phyloP scores from a whole-genome alignment of 2,113 vertebrate species.

The Protobothrops flavoviridis region DNA sequence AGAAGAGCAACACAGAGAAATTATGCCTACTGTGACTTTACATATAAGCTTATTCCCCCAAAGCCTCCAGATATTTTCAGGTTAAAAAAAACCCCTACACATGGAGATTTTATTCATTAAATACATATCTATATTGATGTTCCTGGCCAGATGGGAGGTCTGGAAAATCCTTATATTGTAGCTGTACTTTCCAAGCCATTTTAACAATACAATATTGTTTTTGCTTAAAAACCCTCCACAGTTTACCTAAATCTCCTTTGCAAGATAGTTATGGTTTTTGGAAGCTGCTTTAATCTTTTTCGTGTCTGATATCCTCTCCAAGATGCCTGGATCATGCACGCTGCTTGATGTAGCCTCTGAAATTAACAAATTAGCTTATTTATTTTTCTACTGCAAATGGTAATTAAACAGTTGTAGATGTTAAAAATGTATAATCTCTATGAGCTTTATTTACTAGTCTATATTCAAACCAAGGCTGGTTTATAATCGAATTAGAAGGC shows the following conservation, averaged over 20 bases:
- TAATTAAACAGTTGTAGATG: not conserved
- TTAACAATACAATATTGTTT: not conserved
- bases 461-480: not conserved
- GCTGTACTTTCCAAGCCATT: not conserved
- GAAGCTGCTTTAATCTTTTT: slow-evolving; percentile 84
- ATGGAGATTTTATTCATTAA: not conserved
- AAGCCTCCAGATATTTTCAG: not conserved
- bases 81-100: not conserved
- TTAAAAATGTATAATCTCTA: not conserved
- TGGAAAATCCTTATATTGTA: not conserved
- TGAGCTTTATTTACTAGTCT: not conserved
- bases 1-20: not conserved
- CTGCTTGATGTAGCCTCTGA: slow-evolving; percentile 79
- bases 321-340: slow-evolving; percentile 83
- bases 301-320: slow-evolving; percentile 88
- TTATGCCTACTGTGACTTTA: not conserved
- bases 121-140: not conserved
- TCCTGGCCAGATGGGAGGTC: not conserved
- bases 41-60: not conserved
- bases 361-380: slow-evolving; percentile 58
- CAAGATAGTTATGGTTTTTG: slow-evolving; percentile 77
- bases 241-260: slow-evolving; percentile 90
- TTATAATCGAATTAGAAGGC: not conserved
- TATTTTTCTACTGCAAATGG: not conserved
- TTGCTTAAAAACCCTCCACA: not conserved